Evolutionary conservation across 2,113 vertebrate genomes (phyloP).

Genomic region (Coryphaenoides rupestris): DNA sequence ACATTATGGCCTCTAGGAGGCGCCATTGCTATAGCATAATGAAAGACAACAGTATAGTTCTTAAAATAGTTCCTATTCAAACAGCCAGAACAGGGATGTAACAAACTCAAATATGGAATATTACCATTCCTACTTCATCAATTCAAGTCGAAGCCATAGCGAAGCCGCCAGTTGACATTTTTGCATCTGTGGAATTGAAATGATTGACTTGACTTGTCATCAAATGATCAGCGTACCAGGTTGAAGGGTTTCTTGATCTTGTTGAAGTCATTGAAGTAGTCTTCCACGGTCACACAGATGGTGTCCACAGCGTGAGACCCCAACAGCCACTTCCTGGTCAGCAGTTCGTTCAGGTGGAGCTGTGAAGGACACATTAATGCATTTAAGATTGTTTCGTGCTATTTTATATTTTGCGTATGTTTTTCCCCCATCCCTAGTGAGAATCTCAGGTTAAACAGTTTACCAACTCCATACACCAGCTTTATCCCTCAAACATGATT

Average conservation of each 20-base stretch:
- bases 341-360: conserved; percentile 80
- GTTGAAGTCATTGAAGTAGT: conserved; percentile 98
- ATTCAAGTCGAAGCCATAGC: neutral
- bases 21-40: no score
- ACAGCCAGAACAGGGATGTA: no score
- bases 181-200: neutral
- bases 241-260: conserved; percentile 94
- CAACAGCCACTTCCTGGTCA: conserved; percentile 91
- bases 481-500: no score
- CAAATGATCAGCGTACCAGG: conserved; percentile 72
- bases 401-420: no score
- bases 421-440: no score
- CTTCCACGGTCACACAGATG: conserved; percentile 95
- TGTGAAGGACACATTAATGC: conserved; percentile 19
- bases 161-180: neutral
- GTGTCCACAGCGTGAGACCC: conserved; percentile 93
- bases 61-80: no score
- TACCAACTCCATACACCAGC: no score
- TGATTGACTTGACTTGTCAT: neutral
- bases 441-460: no score
- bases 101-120: no score
- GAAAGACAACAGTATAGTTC: no score
- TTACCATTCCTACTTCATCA: neutral
- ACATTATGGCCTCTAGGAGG: no score
- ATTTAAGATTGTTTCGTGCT: no score